Conservation (phyloP, 2,888 invertebrate species). For the Gymnocheta viridis region DNA sequence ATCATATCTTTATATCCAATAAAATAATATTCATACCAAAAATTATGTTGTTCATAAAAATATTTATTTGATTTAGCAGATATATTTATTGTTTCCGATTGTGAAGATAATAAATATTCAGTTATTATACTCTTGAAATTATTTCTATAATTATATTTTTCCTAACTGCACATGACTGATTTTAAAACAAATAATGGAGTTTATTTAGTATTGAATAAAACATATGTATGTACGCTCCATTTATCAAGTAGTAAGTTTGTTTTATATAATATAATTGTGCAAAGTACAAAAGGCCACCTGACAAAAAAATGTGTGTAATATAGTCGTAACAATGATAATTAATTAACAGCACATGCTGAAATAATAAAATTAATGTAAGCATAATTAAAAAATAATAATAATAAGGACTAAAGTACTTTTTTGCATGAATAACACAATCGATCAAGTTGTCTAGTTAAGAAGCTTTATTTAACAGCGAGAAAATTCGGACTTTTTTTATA, state of each 20-base stretch:
- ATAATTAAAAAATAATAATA: neutral
- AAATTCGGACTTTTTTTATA: no score
- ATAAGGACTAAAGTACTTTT: no score
- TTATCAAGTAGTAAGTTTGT: no score
- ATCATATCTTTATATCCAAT: neutral
- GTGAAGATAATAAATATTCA: neutral
- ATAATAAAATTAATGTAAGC: neutral
- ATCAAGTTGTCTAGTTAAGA: no score
- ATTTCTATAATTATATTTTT: neutral
- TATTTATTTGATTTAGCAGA: neutral
- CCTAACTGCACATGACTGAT: neutral
- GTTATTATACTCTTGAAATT: neutral
- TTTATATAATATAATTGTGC: neutral
- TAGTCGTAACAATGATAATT: neutral
- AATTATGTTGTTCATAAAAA: neutral
- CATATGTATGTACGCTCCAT: neutral
- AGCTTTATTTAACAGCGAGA: no score
- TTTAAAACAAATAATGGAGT: neutral
- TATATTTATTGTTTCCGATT: neutral
- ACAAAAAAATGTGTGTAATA: neutral
- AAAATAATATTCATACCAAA: neutral
- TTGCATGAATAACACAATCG: no score
- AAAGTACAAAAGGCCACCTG: constrained; percentile 15
- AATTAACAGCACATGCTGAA: neutral
- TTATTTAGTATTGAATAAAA: neutral